A percentile compares a stretch with the other conserved stretches of the same genome.
Conservation (phyloP, 2,888 invertebrate genomes). For the Camponotus fellah region DNA sequence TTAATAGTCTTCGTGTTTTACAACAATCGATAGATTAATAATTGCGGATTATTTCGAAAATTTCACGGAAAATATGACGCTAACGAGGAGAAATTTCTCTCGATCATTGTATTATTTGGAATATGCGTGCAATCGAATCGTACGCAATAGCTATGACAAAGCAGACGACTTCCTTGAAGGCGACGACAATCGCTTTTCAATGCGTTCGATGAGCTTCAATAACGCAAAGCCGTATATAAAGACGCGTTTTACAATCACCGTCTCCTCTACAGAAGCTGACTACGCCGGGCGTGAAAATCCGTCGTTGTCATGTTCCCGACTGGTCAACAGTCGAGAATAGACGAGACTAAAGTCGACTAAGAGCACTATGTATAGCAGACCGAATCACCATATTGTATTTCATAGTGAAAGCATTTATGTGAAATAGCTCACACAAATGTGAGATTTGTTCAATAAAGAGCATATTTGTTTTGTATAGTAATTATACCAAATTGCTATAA, state of each 20-base stretch:
- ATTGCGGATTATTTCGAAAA: conserved; percentile 1
- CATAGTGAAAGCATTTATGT: neutral
- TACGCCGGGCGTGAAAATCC: conserved; percentile 52
- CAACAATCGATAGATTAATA: neutral
- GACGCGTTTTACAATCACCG: conserved; percentile 63
- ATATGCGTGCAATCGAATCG: conserved; percentile 47
- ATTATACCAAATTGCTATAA: neutral
- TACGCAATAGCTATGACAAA: conserved; percentile 57
- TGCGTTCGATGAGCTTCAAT: conserved; percentile 63
- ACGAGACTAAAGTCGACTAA: conserved; percentile 33
- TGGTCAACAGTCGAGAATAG: conserved; percentile 64
- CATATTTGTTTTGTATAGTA: neutral
- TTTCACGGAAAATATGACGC: neutral
- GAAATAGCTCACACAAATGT: neutral
- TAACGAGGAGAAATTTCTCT: conserved; percentile 33
- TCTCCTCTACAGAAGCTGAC: conserved; percentile 63
- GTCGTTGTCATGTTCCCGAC: conserved; percentile 54
- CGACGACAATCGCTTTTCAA: conserved; percentile 65
- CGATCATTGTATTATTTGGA: conserved; percentile 46
- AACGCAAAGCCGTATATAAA: conserved; percentile 53
- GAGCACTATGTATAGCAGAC: conserved; percentile 2
- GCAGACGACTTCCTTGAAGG: conserved; percentile 67
- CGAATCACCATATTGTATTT: conserved; percentile 1
- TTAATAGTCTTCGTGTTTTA: neutral
- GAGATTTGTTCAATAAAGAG: neutral